Evolutionary conservation across 2,888 invertebrate species (phyloP), one percentile per base, ranked within the genome.

Genomic region (Cephus nigrinus): DNA sequence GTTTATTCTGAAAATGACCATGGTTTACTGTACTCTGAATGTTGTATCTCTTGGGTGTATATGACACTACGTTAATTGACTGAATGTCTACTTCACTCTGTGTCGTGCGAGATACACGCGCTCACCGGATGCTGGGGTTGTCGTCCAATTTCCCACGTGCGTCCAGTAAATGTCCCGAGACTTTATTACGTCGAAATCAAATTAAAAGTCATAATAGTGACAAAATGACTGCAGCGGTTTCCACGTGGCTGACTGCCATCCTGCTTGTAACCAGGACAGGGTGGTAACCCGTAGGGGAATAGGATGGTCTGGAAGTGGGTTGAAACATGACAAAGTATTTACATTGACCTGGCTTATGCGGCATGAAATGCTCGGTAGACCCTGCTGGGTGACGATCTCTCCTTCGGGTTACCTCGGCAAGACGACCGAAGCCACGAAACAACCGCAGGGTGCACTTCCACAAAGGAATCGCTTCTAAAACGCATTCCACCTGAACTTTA

Each of bases 261-360:
- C 55, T 55, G 55, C 23, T 55, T 55, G 23, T 55, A 1, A 9
- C 55, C 55, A 55, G 55, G 15, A 55, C 15, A 55, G 55, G 55
- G 55, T 55, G 23, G 55, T 55, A 55, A 55, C 55, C 55, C 23
- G 55, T 31, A 71, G 32, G 71, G 71, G 71, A 71, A 71, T 23
- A 31, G 71, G 33, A 71, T 23, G 71, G 71, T 32, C 71, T 71
- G 32, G 23, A 71, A 55, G 55, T 71, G 71, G 71, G 71, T 71
- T 69, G 75, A 68, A 40, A 75, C 75, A 78, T 78, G 78, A 78
- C 78, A 78, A 78, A 78, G 75, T 78, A 78, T 78, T 78, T 73
- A 78, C 78, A 78, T 78, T 75, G 72, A 78, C 75, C 78, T 78
- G 78, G 78, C 78, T 78, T 75, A 75, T 75, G 75, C 75, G 72